phyloP scores from a whole-genome alignment of 37 sponge, comb jelly and placozoan genomes.

The Mnemiopsis leidyi region DNA sequence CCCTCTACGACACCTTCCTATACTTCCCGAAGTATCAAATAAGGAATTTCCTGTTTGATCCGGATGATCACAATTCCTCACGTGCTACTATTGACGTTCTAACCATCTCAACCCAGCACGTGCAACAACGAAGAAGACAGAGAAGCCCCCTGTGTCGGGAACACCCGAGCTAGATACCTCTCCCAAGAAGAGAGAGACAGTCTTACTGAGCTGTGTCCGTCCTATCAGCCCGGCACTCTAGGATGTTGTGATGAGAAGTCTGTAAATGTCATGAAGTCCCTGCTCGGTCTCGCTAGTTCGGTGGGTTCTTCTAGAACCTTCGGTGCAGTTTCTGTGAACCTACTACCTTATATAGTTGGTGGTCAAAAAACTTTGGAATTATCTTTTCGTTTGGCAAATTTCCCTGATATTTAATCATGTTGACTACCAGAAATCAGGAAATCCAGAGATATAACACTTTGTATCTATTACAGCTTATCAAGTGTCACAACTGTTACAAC shows the following conservation, averaged over 20 bases:
- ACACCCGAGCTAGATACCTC: not conserved
- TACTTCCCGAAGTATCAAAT: no score
- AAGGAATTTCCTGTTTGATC: no score
- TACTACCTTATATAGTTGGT: no score
- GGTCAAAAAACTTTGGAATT: no score
- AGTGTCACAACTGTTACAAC: constrained; percentile 22
- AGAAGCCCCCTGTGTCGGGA: not conserved
- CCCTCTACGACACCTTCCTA: no score
- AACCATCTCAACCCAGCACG: not conserved
- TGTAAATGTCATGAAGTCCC: not conserved
- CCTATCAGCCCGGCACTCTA: not conserved
- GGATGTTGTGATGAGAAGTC: not conserved
- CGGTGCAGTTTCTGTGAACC: no score
- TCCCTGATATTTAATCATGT: no score
- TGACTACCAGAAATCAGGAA: no score
- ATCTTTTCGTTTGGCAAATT: no score
- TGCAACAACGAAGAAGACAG: not conserved
- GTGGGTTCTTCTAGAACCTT: no score
- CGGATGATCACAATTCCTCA: no score
- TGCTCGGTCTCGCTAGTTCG: not conserved
- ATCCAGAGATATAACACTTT: not conserved
- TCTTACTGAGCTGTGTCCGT: not conserved
- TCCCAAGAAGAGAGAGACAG: not conserved
- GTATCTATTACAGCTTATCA: not conserved
- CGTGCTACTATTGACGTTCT: no score